These are phyloP conservation scores for Acanthacorydalis orientalis DNA, from an alignment of 2,888 invertebrate genomes.

Conservation along the genomic window DNA sequence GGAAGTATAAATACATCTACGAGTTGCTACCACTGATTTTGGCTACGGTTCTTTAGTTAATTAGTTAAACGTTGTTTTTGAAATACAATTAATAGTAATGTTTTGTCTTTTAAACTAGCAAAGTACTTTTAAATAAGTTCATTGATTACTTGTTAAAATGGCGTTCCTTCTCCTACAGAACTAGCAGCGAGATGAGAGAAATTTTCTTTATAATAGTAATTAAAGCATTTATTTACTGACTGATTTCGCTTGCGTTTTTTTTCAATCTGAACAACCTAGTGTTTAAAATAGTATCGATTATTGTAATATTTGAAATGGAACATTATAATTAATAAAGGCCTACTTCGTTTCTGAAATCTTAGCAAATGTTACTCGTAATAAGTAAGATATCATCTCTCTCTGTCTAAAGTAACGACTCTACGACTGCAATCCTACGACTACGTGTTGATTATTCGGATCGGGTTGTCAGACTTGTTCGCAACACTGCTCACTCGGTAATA, in stretches of 20 bases:
- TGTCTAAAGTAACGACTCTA: background rate
- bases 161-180: slow-evolving; percentile 11
- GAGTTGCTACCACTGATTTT: slow-evolving; percentile 6
- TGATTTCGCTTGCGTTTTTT: slow-evolving; percentile 1
- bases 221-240: slow-evolving; percentile 10
- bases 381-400: background rate
- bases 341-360: slow-evolving; percentile 8
- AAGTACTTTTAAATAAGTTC: slow-evolving; percentile 1
- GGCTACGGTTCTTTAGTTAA: slow-evolving; percentile 5
- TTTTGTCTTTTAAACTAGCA: slow-evolving; percentile 4
- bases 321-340: slow-evolving; percentile 8
- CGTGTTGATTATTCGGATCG: background rate
- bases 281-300: slow-evolving; percentile 2
- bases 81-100: slow-evolving; percentile 1
- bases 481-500: too few species aligned
- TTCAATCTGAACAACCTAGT: slow-evolving; percentile 4
- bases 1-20: slow-evolving; percentile 6
- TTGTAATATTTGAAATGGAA: slow-evolving; percentile 3
- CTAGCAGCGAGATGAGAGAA: slow-evolving; percentile 10
- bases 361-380: background rate
- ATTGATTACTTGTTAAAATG: slow-evolving; percentile 9
- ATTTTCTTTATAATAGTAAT: slow-evolving; percentile 10
- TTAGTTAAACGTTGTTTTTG: slow-evolving; percentile 6
- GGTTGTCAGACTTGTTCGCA: slow-evolving; percentile 2
- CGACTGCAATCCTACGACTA: background rate